A percentile compares a stretch with the other conserved stretches of the same genome.
phyloP scores from a whole-genome alignment of 2,888 invertebrate genomes.

The Drosophila anceps region DNA sequence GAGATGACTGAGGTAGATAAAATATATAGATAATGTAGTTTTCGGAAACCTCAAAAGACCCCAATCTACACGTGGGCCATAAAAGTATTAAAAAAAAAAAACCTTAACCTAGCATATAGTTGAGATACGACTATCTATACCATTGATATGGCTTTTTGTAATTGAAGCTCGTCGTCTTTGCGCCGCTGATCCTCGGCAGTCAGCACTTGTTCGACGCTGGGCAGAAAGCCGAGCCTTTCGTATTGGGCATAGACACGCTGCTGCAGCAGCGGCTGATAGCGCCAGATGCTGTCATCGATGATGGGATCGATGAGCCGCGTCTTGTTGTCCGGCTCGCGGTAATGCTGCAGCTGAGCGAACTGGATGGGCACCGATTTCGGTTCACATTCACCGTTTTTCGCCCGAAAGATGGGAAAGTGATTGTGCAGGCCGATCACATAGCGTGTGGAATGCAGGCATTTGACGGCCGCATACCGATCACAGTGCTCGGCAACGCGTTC shows the following conservation, averaged over 20 bases:
- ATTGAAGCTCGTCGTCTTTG: slow-evolving; percentile 35
- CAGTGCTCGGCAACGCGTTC: slow-evolving; percentile 94
- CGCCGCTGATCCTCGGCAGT: slow-evolving; percentile 26
- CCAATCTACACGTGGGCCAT: not conserved
- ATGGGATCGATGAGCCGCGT: slow-evolving; percentile 91
- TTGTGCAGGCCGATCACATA: slow-evolving; percentile 95
- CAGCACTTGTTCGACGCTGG: slow-evolving; percentile 28
- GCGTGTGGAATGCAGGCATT: slow-evolving; percentile 96
- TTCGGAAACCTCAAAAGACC: not conserved
- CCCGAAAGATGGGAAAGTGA: slow-evolving; percentile 94
- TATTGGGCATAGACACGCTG: slow-evolving; percentile 83
- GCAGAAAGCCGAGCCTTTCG: slow-evolving; percentile 88
- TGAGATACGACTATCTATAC: slow-evolving; percentile 13
- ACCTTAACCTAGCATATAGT: not conserved
- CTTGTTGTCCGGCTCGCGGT: slow-evolving; percentile 93
- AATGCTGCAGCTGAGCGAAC: slow-evolving; percentile 96
- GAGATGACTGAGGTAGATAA: not conserved
- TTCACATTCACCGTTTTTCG: slow-evolving; percentile 90
- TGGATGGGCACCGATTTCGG: slow-evolving; percentile 92
- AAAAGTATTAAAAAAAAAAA: not conserved
- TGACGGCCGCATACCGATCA: slow-evolving; percentile 95
- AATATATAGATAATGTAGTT: not conserved
- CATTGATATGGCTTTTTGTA: slow-evolving; percentile 38
- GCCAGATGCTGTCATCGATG: slow-evolving; percentile 94
- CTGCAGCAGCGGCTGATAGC: slow-evolving; percentile 91